Conservation (phyloP, 2,888 invertebrate species). For the Catocala nupta region DNA sequence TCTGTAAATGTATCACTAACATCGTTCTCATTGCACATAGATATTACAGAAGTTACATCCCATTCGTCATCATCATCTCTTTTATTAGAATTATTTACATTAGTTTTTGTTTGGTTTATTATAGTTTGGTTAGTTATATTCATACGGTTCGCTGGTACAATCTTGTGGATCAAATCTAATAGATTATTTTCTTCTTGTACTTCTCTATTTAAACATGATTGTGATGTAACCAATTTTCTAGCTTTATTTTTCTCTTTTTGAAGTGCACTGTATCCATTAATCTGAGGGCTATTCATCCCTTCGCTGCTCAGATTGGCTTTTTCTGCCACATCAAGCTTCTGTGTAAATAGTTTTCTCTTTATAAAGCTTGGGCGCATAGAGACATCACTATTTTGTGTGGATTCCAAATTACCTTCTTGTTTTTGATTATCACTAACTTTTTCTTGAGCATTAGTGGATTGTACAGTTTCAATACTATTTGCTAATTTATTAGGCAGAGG, state of each 20-base stretch:
- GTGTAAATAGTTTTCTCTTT: conserved; percentile 79
- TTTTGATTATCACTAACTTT: conserved; percentile 34
- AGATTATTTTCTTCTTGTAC: conserved; percentile 69
- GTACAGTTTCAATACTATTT: conserved; percentile 11
- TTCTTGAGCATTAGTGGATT: conserved; percentile 28
- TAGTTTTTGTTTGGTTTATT: conserved; percentile 55
- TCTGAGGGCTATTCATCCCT: conserved; percentile 67
- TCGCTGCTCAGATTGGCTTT: conserved; percentile 64
- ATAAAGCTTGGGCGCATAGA: conserved; percentile 79
- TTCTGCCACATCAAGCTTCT: conserved; percentile 75
- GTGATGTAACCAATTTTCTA: conserved; percentile 72
- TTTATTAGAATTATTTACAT: conserved; percentile 50
- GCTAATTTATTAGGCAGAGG: conserved; percentile 15
- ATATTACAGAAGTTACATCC: conserved; percentile 71
- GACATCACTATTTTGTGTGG: conserved; percentile 56
- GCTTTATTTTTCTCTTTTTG: conserved; percentile 74
- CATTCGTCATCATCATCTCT: conserved; percentile 63
- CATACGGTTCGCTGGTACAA: conserved; percentile 74
- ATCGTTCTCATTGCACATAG: conserved; percentile 64
- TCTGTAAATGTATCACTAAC: conserved; percentile 79
- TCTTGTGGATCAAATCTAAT: conserved; percentile 77
- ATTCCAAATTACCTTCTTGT: conserved; percentile 29
- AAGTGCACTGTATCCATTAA: conserved; percentile 58
- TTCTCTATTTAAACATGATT: conserved; percentile 74
- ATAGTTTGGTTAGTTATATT: conserved; percentile 65